phyloP scores from a whole-genome alignment of 2,797 vertebrate genomes.

The Momotus momota region DNA sequence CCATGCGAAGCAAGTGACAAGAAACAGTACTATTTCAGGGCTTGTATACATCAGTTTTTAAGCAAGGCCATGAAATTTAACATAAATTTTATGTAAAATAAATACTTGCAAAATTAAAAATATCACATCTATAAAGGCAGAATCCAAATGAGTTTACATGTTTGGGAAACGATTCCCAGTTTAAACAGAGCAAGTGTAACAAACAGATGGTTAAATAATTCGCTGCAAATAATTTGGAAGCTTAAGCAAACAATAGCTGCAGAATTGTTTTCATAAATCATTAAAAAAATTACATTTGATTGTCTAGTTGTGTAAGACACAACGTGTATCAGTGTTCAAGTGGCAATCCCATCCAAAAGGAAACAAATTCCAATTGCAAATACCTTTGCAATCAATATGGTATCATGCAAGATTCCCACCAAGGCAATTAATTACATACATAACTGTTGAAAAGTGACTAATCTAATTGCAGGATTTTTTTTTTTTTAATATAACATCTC shows the following conservation, averaged over 20 bases:
- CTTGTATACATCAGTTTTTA: background rate
- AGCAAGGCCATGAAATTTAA: background rate
- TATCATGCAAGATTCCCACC: background rate
- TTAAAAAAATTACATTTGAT: background rate
- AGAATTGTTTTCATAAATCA: background rate
- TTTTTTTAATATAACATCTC: background rate
- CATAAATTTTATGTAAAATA: background rate
- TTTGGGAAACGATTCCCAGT: background rate
- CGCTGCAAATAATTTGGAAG: background rate
- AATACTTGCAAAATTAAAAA: background rate
- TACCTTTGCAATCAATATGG: slow-evolving; percentile 9
- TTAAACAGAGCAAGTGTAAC: background rate
- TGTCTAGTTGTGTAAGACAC: background rate
- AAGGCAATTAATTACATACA: slow-evolving; percentile 20
- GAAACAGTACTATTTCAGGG: background rate
- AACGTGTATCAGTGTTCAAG: background rate
- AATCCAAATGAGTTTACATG: background rate
- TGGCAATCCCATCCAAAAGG: background rate
- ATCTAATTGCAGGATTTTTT: background rate
- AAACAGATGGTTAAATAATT: background rate
- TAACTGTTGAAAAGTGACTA: background rate
- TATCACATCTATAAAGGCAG: background rate
- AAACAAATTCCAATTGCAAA: slow-evolving; percentile 2
- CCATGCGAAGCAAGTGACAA: background rate
- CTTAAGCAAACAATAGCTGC: background rate